Evolutionary conservation across 2,888 invertebrate genomes (phyloP), one percentile per base, ranked within the genome.

Genomic region (Polyommatus iphigenia): DNA sequence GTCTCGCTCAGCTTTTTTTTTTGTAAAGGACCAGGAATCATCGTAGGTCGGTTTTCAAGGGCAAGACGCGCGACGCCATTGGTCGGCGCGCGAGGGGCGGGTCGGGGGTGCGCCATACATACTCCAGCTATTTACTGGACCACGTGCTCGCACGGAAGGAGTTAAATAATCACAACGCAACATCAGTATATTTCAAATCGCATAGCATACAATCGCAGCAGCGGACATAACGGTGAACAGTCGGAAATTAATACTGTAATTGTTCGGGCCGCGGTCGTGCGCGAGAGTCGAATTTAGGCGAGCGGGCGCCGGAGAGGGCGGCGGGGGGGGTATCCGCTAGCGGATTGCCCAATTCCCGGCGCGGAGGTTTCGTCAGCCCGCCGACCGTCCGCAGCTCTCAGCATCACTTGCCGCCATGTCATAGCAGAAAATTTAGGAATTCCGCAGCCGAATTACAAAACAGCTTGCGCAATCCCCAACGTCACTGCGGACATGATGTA

Each of bases 391-490:
- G 87, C 81, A 86, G 87, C 87, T 81, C 87, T 87, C 83, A 85
- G 85, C 80, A 54, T 15, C 83, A 80, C 80, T 82, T 81, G 81
- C 78, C 79, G 82, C 85, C 85, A 85, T 87, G 89, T 90, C 88
- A 85, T 80, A 87, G 90, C 94, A 93, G 94, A 94, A 93, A 93
- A 85, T 92, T 91, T 92, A 90, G 91, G 81, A 91, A 92, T 92
- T 91, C 90, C 93, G 91, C 90, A 92, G 91, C 93, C 90, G 88
- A 91, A 87, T 87, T 82, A 32, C 29, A 80, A 85, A 83, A 91
- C 92, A 91, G 93, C 89, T 90, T 91, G 92, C 94, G 94, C 90
- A 93, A 94, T 87, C 91, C 83, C 91, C 88, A 90, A 92, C 90
- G 89, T 91, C 93, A 94, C 94, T 93, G 93, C 93, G 85, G 87